Evolutionary conservation across 37 sponge, comb jelly and placozoan species (phyloP).

Genomic region (Agelas oroides): DNA sequence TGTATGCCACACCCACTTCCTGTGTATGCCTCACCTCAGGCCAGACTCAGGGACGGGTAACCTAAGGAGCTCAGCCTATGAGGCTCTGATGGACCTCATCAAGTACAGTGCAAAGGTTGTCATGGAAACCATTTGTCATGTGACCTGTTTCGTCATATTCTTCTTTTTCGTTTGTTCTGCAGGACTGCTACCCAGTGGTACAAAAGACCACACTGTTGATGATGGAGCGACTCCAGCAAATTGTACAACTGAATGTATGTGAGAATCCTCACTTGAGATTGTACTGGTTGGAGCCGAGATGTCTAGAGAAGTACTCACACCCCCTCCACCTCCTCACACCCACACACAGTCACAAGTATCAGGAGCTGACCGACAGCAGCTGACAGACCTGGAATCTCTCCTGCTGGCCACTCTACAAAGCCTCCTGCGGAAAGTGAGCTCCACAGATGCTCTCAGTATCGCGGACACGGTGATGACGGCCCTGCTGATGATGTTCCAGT

Average conservation of each 20-base stretch:
- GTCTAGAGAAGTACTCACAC: no score
- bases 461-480: constrained; percentile 85
- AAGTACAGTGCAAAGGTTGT: constrained; percentile 91
- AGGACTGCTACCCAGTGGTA: constrained; percentile 92
- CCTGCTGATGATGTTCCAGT: constrained; percentile 79
- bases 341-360: constrained; percentile 28
- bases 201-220: constrained; percentile 81
- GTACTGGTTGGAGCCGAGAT: no score
- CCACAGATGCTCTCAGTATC: constrained; percentile 72
- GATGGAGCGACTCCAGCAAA: constrained; percentile 73
- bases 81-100: constrained; percentile 95
- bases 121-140: no score
- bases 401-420: constrained; percentile 97
- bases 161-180: neutral
- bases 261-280: no score
- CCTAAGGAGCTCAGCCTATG: constrained; percentile 91
- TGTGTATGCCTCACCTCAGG: constrained; percentile 18
- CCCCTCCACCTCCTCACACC: no score
- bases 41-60: constrained; percentile 67
- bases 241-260: constrained; percentile 57
- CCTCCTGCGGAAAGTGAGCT: constrained; percentile 82
- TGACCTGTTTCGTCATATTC: neutral
- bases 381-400: constrained; percentile 88
- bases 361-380: constrained; percentile 69
- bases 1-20: no score